Base-by-base conservation (phyloP, 2,113 vertebrate genomes). In the Osmerus eperlanus region DNA sequence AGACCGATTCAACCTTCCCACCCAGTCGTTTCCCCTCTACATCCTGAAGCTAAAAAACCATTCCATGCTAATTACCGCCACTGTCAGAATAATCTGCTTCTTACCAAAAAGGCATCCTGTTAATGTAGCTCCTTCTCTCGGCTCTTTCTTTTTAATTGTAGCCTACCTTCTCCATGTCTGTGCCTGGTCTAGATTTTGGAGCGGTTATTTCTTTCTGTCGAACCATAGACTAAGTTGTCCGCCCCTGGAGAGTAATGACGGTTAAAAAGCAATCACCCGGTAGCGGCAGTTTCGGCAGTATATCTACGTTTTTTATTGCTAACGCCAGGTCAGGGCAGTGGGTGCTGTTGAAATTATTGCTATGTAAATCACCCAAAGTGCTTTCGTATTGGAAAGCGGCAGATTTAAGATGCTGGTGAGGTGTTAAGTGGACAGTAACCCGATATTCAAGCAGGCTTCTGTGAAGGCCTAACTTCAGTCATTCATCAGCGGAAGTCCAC, bases 281-380 rank as follows among this genome's bases (percentile, higher is more conserved):
- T 81, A 82, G 78, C 83, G 71, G 84, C 81, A 67, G 81, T 79
- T 71, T 68, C 76, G 67, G 80, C 77, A 52, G 79, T 90, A 88
- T 81, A 90, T 91, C 89, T 85, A 69, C 29, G 78, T 81, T 47
- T 85, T 89, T 91, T 91, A 90, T 89, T 85, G 88, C 87, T 81
- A 78, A 84, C 72, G 75, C 74, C 78, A 36, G 68, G 85, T 84
- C 83, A 85, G 67, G 55, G 77, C 76, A 83, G 76, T 84, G 83
- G 41, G 72, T 71, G 77, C 73, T 76, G 83, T 89, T 86, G 89
- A 91, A 91, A 89, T 87, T 83, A 90, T 89, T 83, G 89, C 87
- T 85, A 89, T 91, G 88, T 89, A 90, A 91, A 92, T 92, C 89
- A 90, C 82, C 83, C 70, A 72, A 83, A 89, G 82, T 87, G 83